These are phyloP conservation scores for Lepidochrysops patricia DNA, from an alignment of 2,888 invertebrate genomes.

Conservation along the genomic window DNA sequence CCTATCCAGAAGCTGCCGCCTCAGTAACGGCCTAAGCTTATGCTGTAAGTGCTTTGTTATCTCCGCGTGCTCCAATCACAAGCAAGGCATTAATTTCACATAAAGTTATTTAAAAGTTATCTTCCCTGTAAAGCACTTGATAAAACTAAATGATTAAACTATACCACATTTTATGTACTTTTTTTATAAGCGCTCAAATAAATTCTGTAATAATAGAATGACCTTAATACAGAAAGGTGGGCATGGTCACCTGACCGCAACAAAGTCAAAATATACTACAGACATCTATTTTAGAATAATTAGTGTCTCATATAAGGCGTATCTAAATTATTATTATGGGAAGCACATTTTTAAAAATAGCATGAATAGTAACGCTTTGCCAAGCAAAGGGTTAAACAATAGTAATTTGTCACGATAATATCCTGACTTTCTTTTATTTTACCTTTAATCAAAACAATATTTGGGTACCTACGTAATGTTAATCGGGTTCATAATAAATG, in stretches of 20 bases:
- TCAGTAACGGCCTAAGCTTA: constrained; percentile 64
- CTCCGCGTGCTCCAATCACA: constrained; percentile 71
- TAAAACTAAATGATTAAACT: constrained; percentile 43
- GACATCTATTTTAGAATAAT: constrained; percentile 39
- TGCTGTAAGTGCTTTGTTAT: constrained; percentile 74
- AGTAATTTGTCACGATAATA: constrained; percentile 11
- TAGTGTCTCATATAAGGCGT: constrained; percentile 68
- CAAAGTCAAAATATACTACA: constrained; percentile 47
- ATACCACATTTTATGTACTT: constrained; percentile 42
- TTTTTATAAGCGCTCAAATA: constrained; percentile 56
- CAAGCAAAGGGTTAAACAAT: constrained; percentile 61
- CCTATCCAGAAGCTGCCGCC: constrained; percentile 66
- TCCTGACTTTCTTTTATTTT: background rate
- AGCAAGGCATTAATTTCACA: constrained; percentile 72
- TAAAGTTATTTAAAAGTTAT: constrained; percentile 60
- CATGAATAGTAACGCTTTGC: constrained; percentile 67
- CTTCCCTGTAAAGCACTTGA: constrained; percentile 61
- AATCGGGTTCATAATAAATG: background rate
- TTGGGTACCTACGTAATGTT: background rate
- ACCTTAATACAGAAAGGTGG: constrained; percentile 42
- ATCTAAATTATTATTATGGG: constrained; percentile 36
- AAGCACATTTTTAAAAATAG: constrained; percentile 49
- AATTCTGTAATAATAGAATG: constrained; percentile 35
- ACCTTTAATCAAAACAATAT: background rate
- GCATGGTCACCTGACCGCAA: constrained; percentile 61